Conservation (phyloP, 2,888 invertebrate species). For the Lepidochrysops patricia region DNA sequence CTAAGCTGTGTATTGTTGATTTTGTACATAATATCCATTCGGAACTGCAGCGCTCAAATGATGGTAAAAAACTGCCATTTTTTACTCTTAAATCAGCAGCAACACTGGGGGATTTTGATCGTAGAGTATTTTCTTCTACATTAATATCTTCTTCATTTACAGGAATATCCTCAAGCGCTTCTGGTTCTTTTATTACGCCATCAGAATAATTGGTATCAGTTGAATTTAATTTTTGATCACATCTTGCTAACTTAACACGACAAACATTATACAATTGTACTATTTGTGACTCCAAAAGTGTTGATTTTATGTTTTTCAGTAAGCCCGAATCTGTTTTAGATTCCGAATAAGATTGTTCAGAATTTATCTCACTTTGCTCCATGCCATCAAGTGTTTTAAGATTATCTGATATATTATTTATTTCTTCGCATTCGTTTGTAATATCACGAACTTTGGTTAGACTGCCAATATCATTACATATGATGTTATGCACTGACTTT, state of each 20-base stretch:
- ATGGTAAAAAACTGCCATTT: background rate
- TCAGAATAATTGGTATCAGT: background rate
- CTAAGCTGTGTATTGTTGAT: background rate
- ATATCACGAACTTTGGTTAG: background rate
- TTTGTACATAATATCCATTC: conserved; percentile 1
- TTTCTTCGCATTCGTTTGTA: background rate
- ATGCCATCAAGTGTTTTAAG: background rate
- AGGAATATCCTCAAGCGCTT: background rate
- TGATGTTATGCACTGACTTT: background rate
- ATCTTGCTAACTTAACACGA: conserved; percentile 38
- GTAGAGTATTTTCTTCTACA: conserved; percentile 18
- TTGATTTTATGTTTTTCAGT: conserved; percentile 26
- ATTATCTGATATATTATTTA: background rate
- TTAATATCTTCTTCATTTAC: background rate
- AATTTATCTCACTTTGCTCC: background rate
- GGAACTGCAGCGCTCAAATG: conserved; percentile 1
- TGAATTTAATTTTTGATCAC: conserved; percentile 29
- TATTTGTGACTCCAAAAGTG: background rate
- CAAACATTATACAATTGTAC: conserved; percentile 29
- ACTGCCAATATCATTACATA: background rate
- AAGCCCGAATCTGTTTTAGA: background rate
- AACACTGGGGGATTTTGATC: conserved; percentile 15
- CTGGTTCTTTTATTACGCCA: background rate
- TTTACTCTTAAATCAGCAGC: conserved; percentile 8
- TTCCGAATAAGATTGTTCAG: background rate